A percentile compares a stretch with the other conserved stretches of the same genome.
phyloP scores from a whole-genome alignment of 2,797 vertebrate genomes.

The Bradypus variegatus region DNA sequence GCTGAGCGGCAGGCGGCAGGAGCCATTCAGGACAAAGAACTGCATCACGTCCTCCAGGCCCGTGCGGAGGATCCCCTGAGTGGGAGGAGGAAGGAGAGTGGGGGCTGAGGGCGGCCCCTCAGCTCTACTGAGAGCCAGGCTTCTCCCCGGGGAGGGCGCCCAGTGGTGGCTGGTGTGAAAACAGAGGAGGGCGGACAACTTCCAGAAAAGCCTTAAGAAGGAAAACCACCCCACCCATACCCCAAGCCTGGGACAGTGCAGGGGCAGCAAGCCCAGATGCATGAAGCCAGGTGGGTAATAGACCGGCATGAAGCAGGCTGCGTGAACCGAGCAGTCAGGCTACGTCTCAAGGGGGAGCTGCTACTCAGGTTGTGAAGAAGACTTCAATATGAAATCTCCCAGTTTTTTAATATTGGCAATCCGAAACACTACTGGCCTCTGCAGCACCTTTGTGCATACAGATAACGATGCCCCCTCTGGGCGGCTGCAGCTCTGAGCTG shows the following conservation, averaged over 20 bases:
- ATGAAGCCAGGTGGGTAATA: not conserved
- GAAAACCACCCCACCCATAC: not conserved
- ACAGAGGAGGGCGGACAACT: not conserved
- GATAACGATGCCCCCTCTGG: not conserved
- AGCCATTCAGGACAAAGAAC: conserved; percentile 87
- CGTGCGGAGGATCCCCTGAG: conserved; percentile 82
- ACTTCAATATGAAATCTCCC: not conserved
- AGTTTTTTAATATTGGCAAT: not conserved
- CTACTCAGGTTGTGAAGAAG: not conserved
- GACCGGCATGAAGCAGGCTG: too few relatives aligned
- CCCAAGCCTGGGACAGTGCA: accelerated
- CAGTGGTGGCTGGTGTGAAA: not conserved
- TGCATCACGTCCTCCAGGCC: conserved; percentile 88
- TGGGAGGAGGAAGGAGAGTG: accelerated
- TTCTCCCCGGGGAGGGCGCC: not conserved
- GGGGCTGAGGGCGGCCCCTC: not conserved
- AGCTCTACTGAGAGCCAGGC: not conserved
- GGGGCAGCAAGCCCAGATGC: not conserved
- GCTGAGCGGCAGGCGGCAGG: conserved; percentile 90
- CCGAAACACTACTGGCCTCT: not conserved
- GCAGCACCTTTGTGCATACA: not conserved
- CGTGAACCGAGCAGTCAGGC: not conserved
- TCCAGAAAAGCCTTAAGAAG: not conserved
- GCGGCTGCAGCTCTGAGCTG: not conserved
- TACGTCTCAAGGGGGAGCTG: too few relatives aligned